Base-by-base conservation (phyloP, 53 echinoderm and acorn worm species). In the Paracentrotus lividus region DNA sequence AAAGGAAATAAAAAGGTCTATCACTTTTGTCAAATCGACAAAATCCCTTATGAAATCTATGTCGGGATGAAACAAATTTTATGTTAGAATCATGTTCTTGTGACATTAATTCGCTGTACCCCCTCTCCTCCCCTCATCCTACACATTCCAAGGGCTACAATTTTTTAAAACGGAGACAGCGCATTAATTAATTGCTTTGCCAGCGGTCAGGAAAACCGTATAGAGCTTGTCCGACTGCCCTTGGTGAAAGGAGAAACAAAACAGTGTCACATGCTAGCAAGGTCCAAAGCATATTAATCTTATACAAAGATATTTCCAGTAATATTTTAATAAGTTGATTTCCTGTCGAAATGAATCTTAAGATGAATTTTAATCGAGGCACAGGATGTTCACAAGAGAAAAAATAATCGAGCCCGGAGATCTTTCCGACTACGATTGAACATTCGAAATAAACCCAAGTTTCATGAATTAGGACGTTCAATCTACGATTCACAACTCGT, bases 321-420 rank as follows among this genome's bases (percentile, higher is more conserved):
- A 72, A 72, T 72, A 72, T 40, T 40, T 72, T 72, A 72, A 72
- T 72, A 72, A 72, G 36, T 72, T 40, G 15, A 72, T 72, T 72
- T 72, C 72, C 72, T 72, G 72, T 72, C 40, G 40, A 18, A 72
- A 36, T 20, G 72, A 72, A 16, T 72, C 40, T 72, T 72, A 72
- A 72, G 72, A 72, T 72, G 40, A 5, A 10, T 72, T 20, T 40
- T 72, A 16, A 40, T 72, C 72, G 40, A 40, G 9, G 18, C 5
- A 38, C 72, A 72, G 72, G 72, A 72, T 72, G 72, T 72, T 40
- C 72, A 38, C 18, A 72, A 0, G 42, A 40, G 72, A 72, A 18
- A 40, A 36, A 2, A 0, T 3, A 21, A 72, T 32, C 32, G 36
- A 72, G 27, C 36, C 72, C 36, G 36, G 72, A 72, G 36, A 38